Conservation (phyloP, 2,113 vertebrate genomes). For the Cygnus atratus region DNA sequence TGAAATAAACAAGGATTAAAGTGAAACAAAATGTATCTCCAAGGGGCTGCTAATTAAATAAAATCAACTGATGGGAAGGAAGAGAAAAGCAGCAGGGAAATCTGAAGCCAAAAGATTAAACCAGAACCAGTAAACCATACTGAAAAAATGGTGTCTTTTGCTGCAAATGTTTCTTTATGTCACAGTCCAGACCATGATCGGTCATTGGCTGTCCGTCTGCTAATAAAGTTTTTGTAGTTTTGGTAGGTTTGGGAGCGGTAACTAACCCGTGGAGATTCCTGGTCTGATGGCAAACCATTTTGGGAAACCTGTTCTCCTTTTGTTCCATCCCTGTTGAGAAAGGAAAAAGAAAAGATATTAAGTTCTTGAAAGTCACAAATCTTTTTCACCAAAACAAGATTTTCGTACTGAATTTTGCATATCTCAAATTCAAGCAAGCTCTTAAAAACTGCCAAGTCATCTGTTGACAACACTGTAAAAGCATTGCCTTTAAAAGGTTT, state of each 20-base stretch:
- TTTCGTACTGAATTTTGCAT: not conserved
- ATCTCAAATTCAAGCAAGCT: not conserved
- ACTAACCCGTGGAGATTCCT: slow-evolving; percentile 96
- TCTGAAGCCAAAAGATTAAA: slow-evolving; percentile 68
- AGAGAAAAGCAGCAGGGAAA: slow-evolving; percentile 60
- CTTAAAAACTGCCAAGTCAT: not conserved
- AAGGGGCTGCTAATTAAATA: slow-evolving; percentile 69
- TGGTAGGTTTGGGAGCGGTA: slow-evolving; percentile 97
- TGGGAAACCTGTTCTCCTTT: slow-evolving; percentile 88
- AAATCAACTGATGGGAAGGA: slow-evolving; percentile 74
- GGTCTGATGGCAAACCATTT: slow-evolving; percentile 89
- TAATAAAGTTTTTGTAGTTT: slow-evolving; percentile 94
- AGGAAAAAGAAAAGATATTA: not conserved
- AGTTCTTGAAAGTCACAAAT: not conserved
- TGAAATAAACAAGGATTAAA: slow-evolving; percentile 75
- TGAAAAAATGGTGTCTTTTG: slow-evolving; percentile 66
- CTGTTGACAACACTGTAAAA: not conserved
- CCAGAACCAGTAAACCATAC: slow-evolving; percentile 62
- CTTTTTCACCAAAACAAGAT: not conserved
- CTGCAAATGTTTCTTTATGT: slow-evolving; percentile 66
- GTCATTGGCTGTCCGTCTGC: slow-evolving; percentile 85
- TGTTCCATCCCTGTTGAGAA: slow-evolving; percentile 77
- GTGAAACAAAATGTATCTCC: slow-evolving; percentile 70
- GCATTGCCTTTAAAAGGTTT: not conserved
- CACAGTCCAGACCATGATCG: slow-evolving; percentile 81